phyloP scores from a whole-genome alignment of 2,113 vertebrate genomes.

The Zosterops lateralis region DNA sequence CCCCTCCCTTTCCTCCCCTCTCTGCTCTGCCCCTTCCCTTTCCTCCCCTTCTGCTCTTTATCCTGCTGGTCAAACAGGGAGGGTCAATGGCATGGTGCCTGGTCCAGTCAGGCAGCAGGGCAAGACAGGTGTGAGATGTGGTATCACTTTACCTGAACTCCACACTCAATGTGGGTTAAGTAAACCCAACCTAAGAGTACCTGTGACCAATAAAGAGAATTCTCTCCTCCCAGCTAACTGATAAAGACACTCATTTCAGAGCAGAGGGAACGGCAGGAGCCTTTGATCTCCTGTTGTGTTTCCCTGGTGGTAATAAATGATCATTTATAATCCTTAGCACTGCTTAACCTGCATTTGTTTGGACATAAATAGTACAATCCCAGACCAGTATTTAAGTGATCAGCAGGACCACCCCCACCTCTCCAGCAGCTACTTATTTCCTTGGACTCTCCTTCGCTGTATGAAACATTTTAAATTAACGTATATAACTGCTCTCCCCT shows the following conservation, averaged over 20 bases:
- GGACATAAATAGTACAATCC: constrained; percentile 8
- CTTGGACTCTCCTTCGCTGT: neutral
- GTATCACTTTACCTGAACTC: rapidly evolving
- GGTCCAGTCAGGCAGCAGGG: neutral
- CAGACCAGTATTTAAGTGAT: constrained; percentile 11
- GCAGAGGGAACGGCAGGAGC: neutral
- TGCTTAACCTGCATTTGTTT: constrained; percentile 17
- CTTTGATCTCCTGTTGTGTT: neutral
- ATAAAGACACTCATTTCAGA: neutral
- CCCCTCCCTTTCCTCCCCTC: neutral
- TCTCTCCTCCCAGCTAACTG: neutral
- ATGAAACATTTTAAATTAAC: neutral
- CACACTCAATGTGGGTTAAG: neutral
- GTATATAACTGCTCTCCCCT: constrained; percentile 14
- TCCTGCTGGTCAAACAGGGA: neutral
- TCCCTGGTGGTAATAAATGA: neutral
- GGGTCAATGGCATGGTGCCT: rapidly evolving
- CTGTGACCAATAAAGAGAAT: neutral
- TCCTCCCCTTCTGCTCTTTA: neutral
- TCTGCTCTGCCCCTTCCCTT: neutral
- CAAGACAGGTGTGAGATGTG: neutral
- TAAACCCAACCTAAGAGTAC: neutral
- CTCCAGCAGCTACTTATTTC: constrained; percentile 34
- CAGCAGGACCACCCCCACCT: neutral
- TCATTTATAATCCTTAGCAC: neutral